Conservation (phyloP, 2,888 invertebrate species). For the Caenorhabditis sulstoni region DNA sequence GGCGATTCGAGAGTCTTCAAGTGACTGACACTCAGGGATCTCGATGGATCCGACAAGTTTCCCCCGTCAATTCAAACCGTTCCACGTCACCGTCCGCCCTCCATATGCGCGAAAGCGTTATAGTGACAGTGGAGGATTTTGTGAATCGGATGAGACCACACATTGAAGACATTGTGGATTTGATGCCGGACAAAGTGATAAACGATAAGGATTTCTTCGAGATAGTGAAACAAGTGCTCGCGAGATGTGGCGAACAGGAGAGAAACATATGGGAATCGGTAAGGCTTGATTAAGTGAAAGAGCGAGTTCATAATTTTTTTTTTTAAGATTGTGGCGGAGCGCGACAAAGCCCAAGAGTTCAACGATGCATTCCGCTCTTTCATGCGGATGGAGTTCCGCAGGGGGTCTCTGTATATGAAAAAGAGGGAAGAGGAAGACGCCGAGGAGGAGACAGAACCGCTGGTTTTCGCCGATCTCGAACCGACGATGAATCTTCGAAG, state of each 20-base stretch:
- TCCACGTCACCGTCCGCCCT: background rate
- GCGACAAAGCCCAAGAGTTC: constrained; percentile 28
- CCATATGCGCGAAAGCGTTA: too few relatives aligned
- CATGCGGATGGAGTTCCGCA: constrained; percentile 35
- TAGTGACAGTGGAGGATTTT: too few relatives aligned
- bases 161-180: constrained; percentile 27
- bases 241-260: constrained; percentile 17
- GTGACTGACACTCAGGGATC: constrained; percentile 24
- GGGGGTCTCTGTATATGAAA: constrained; percentile 22
- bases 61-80: background rate
- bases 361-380: constrained; percentile 18
- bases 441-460: background rate
- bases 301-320: background rate
- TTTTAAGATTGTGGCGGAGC: constrained; percentile 19
- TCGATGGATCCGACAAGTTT: constrained; percentile 21
- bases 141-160: constrained; percentile 7
- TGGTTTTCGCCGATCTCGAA: background rate
- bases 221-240: constrained; percentile 12
- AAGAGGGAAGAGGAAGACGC: constrained; percentile 13
- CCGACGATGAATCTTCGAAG: background rate
- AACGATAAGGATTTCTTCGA: constrained; percentile 23
- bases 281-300: background rate
- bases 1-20: constrained; percentile 9
- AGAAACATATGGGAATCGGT: constrained; percentile 28
- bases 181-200: constrained; percentile 26